Evolutionary conservation across 1,140 invertebrate genomes (phyloP), one percentile per base, ranked within the genome.

Genomic region (Psix sp.): DNA sequence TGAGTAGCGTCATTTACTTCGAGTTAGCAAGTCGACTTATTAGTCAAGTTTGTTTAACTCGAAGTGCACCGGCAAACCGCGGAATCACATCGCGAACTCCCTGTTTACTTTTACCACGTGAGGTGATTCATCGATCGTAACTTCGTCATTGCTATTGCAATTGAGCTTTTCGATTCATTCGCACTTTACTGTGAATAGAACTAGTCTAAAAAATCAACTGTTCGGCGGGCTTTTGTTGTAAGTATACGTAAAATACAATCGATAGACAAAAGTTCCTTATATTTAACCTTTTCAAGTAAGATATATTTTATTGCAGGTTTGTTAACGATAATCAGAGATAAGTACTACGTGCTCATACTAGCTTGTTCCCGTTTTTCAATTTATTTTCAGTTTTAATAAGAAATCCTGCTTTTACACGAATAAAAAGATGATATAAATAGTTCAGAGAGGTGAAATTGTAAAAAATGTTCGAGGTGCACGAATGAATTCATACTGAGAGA

Each of bases 201-300:
- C 46, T 59, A 49, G 57, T 35, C 43, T 42, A 45, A 46, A 67
- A 77, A 76, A 59, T 76, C 67, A 45, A 57, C 20, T 46, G 76
- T 78, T 79, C 65, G 68, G 49, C 7, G 26, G n/a, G 26, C n/a
- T n/a, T n/a, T n/a, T n/a, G n/a, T 7, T 29, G 26, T n/a, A 10
- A 7, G 26, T 1, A 29, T 29, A 29, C 26, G 7, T 2, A 2
- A 29, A 7, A 7, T 29, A 7, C n/a, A 29, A 3, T 29, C 26
- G 7, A 2, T 7, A 7, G 26, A 29, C 7, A 7, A 29, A 29
- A 29, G n/a, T 29, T n/a, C n/a, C n/a, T n/a, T n/a, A n/a, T n/a
- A n/a, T n/a, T n/a, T n/a, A n/a, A n/a, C n/a, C n/a, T n/a, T 29
- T 24, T 29, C 2, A 29, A 29, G 26, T 3, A 29, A 29, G n/a